Evolutionary conservation across 35 echinoderm and acorn worm genomes (phyloP).

Genomic region (Holothuria glaberrima): DNA sequence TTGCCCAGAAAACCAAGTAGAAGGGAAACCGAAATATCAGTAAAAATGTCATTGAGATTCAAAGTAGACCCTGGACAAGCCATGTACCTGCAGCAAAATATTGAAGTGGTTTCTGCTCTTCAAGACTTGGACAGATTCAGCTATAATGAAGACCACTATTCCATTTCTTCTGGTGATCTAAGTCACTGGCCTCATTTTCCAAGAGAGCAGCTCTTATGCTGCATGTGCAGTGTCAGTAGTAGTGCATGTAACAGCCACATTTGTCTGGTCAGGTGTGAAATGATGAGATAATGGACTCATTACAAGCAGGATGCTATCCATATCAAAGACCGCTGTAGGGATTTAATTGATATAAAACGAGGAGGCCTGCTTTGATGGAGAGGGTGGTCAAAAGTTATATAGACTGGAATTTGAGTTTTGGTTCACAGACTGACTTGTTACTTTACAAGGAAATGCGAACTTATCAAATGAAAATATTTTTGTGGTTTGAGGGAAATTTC

Average conservation of each 20-base stretch:
- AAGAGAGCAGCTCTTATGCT: neutral
- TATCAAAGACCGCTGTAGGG: conserved; percentile 32
- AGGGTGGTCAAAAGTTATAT: no score
- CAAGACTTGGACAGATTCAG: neutral
- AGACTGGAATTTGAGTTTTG: no score
- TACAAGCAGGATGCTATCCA: conserved; percentile 8
- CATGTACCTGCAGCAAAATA: no score
- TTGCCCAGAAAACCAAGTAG: no score
- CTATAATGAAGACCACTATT: neutral
- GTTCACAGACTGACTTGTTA: no score
- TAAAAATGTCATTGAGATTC: no score
- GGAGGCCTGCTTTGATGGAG: neutral
- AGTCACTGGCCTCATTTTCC: conserved; percentile 32
- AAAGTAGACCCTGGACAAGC: no score
- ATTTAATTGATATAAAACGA: conserved; percentile 46
- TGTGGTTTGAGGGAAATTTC: no score
- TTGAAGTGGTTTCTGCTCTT: no score
- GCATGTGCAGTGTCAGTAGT: neutral
- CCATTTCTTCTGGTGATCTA: neutral
- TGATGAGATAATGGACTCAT: conserved; percentile 34
- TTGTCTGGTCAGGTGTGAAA: conserved; percentile 7
- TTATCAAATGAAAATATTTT: no score
- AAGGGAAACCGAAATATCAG: no score
- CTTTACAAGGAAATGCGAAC: no score
- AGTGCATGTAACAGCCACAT: neutral